Percentiles rank a stretch among this genome's conserved stretches.
Conservation (phyloP, 2,797 vertebrate genomes). For the Anableps anableps region DNA sequence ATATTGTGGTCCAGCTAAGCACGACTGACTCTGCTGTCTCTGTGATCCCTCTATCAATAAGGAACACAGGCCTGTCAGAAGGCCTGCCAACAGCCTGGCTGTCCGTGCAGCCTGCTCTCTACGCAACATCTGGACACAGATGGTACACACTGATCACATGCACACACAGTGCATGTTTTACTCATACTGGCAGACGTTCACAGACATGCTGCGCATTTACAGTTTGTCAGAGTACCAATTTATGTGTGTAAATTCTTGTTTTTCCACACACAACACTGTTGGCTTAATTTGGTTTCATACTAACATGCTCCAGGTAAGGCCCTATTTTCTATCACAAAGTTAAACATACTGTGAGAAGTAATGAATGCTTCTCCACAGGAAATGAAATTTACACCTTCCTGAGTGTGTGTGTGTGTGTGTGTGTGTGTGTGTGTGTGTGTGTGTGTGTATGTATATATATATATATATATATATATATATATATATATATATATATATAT, state of each 20-base stretch:
- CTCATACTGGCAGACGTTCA: slow-evolving; percentile 49
- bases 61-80: slow-evolving; percentile 77
- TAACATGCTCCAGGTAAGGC: not conserved
- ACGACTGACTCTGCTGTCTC: slow-evolving; percentile 71
- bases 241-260: not conserved
- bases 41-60: slow-evolving; percentile 82
- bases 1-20: slow-evolving; percentile 74
- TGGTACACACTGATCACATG: slow-evolving; percentile 62
- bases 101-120: slow-evolving; percentile 68
- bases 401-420: too few species aligned
- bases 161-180: slow-evolving; percentile 40
- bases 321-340: slow-evolving; percentile 23
- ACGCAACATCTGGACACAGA: slow-evolving; percentile 80
- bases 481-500: too few species aligned
- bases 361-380: not conserved
- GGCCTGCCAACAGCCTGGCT: slow-evolving; percentile 78
- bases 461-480: too few species aligned
- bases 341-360: slow-evolving; percentile 9
- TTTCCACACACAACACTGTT: slow-evolving; percentile 15
- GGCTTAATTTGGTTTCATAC: slow-evolving; percentile 7
- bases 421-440: too few species aligned
- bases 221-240: slow-evolving; percentile 34
- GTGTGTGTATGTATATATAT: too few species aligned
- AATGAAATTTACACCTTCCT: not conserved
- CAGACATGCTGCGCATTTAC: slow-evolving; percentile 44